Evolutionary conservation across 2,888 invertebrate species (phyloP), one percentile per base, ranked within the genome.

Genomic region (Microctonus hyperodae): DNA sequence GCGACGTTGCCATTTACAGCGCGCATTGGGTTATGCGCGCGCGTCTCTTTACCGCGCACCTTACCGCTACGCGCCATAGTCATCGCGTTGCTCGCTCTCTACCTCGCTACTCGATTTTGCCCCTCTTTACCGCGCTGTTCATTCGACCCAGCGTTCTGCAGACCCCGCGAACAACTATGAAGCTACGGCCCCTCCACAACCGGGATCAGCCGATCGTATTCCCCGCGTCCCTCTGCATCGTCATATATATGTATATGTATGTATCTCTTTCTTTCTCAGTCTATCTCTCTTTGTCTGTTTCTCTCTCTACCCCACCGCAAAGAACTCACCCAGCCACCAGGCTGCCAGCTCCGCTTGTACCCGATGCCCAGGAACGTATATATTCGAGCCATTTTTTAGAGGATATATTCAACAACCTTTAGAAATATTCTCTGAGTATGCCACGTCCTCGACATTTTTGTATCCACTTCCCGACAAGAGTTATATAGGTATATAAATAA

Each of bases 1-100:
- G 72, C 80, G 69, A 70, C 70, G 78, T 80, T 80, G 80, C 78
- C 79, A 68, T 50, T 51, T 65, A 57, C 3, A 23, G 22, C 51
- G 51, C 51, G 25, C 25, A 59, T 59, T 35, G 28, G 48, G 28
- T 40, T 63, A 25, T 50, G 57, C 58, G 57, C 58, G 63, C 58
- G 57, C 58, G 63, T 64, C 48, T 67, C 64, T 28, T 25, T 59
- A 40, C 48, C 61, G 70, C 64, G 55, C 55, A 55, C 31, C 59
- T 61, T 51, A 60, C 62, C 68, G 63, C 64, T 63, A 67, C 67
- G 74, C 78, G 70, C 53, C 69, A 77, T 78, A 78, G 78, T 76
- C 77, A 67, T 20, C 63, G 44, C 60, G 25, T 20, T n/a, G 40
- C 28, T 48, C 48, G 20, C 55, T 31, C 56, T 28, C 55, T 33